Evolutionary conservation across 2,113 vertebrate genomes (phyloP).

Genomic region (Chiloscyllium plagiosum): DNA sequence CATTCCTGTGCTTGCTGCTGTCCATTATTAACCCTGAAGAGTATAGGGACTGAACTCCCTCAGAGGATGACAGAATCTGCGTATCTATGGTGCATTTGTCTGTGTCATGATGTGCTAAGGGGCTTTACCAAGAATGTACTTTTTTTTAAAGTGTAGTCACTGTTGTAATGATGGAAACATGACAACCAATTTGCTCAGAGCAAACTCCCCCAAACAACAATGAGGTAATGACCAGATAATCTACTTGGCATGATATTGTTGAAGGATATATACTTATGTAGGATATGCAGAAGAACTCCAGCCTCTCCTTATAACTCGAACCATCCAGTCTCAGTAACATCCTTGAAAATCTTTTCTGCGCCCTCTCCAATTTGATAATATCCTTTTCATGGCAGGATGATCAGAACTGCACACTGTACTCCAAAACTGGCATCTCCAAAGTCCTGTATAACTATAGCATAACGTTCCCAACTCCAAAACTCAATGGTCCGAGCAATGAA

Average conservation of each 20-base stretch:
- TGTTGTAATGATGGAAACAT: neutral
- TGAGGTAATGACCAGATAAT: neutral
- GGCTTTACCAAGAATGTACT: neutral
- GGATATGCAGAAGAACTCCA: neutral
- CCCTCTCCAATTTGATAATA: too few relatives aligned
- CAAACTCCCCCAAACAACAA: neutral
- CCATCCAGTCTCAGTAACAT: too few relatives aligned
- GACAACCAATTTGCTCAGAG: neutral
- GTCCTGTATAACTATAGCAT: too few relatives aligned
- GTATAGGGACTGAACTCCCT: neutral
- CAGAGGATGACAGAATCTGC: neutral
- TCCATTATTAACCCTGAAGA: neutral
- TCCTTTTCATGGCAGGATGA: too few relatives aligned
- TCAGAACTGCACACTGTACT: too few relatives aligned
- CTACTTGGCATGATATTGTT: neutral
- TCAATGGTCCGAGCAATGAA: too few relatives aligned
- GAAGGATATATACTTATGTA: neutral
- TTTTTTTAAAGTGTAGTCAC: neutral
- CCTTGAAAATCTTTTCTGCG: too few relatives aligned
- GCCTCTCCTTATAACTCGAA: neutral
- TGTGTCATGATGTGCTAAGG: neutral
- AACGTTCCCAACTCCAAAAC: too few relatives aligned
- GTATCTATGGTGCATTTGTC: neutral
- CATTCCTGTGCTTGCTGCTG: neutral
- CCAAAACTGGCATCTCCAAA: too few relatives aligned